These are phyloP conservation scores for Chinchilla lanigera DNA, from an alignment of 2,113 vertebrate species.

Conservation along the genomic window DNA sequence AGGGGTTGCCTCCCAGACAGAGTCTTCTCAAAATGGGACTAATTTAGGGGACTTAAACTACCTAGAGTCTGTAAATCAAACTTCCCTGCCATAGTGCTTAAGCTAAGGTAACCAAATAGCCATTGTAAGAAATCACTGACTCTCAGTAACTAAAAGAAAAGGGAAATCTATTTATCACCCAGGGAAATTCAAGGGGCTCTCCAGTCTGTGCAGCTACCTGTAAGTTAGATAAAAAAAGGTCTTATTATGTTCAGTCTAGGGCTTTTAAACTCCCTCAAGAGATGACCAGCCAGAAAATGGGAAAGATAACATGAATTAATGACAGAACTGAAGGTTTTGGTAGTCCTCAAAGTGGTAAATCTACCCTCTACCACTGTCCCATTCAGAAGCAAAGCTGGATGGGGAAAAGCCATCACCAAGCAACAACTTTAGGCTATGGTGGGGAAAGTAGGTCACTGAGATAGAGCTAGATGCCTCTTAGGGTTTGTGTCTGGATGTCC, in stretches of 20 bases:
- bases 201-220: background rate
- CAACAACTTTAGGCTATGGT: background rate
- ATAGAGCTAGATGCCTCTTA: too few species aligned
- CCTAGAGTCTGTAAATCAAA: background rate
- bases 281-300: background rate
- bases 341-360: background rate
- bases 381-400: background rate
- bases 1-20: background rate
- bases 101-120: background rate
- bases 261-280: background rate
- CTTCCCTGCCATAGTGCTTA: background rate
- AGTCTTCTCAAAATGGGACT: background rate
- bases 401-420: background rate
- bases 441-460: too few species aligned
- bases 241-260: background rate
- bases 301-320: background rate
- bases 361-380: background rate
- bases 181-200: background rate
- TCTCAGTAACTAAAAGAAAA: conserved; percentile 36
- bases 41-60: background rate
- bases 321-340: background rate
- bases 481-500: background rate
- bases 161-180: conserved; percentile 7
- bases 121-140: background rate
- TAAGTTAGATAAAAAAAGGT: background rate